phyloP scores from a whole-genome alignment of 2,888 invertebrate species.

The Napeogenes inachia region DNA sequence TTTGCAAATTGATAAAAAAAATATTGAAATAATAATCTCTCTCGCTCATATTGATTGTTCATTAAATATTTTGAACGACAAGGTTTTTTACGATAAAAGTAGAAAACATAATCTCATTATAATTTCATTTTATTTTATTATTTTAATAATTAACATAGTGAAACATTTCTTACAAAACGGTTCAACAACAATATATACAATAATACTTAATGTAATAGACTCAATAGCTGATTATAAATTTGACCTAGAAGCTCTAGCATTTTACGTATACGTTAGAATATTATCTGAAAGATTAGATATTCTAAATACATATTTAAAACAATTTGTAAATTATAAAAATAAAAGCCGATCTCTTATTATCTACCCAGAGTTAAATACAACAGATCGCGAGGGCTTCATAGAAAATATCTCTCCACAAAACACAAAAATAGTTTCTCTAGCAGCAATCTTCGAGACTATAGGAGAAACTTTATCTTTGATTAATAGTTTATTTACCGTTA shows the following conservation, averaged over 20 bases:
- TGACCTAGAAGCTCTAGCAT: not conserved
- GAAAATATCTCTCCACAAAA: not conserved
- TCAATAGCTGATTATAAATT: not conserved
- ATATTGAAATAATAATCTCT: conserved; percentile 27
- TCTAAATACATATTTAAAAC: not conserved
- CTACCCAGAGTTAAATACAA: not conserved
- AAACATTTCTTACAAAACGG: not conserved
- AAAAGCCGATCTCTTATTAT: not conserved
- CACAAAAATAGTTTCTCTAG: not conserved
- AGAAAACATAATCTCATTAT: conserved; percentile 2
- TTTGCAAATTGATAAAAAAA: conserved; percentile 37
- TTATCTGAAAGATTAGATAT: conserved; percentile 4
- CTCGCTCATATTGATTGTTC: conserved; percentile 18
- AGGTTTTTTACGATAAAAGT: conserved; percentile 6
- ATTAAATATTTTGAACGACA: conserved; percentile 11
- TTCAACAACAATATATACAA: not conserved
- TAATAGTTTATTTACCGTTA: not conserved
- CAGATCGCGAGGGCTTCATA: not conserved
- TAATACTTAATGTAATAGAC: not conserved
- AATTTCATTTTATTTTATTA: conserved; percentile 9
- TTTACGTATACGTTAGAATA: not conserved
- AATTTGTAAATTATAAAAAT: not conserved
- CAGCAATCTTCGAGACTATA: not conserved
- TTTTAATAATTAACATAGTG: not conserved
- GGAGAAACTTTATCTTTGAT: not conserved